Conservation (phyloP, 2,113 vertebrate species). For the Phylloscopus trochilus region DNA sequence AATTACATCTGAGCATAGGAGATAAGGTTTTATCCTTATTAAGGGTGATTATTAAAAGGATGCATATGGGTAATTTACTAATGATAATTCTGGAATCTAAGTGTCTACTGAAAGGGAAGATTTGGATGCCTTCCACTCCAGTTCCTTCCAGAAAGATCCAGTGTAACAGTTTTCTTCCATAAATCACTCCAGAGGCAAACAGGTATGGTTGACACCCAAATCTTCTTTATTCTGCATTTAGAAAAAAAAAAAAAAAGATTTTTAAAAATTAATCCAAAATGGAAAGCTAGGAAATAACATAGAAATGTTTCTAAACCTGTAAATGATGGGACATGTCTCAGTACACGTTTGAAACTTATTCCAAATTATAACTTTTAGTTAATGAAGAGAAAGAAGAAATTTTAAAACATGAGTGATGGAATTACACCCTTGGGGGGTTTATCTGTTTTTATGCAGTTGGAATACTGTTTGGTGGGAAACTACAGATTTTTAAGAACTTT, state of each 20-base stretch:
- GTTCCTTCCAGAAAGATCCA: background rate
- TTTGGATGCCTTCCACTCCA: background rate
- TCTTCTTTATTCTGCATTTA: background rate
- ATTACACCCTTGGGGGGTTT: background rate
- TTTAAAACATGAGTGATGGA: background rate
- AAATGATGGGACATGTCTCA: background rate
- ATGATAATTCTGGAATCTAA: background rate
- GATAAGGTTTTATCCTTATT: constrained; percentile 23
- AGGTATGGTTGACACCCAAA: background rate
- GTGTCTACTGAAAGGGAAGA: background rate
- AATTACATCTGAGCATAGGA: constrained; percentile 40
- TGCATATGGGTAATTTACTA: background rate
- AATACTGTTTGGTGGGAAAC: background rate
- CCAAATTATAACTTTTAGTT: background rate
- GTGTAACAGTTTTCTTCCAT: background rate
- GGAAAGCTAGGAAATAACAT: background rate
- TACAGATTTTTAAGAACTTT: background rate
- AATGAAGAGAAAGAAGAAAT: background rate
- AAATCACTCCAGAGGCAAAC: background rate
- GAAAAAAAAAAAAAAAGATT: background rate
- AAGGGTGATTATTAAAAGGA: background rate
- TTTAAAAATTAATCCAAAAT: background rate
- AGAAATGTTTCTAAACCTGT: background rate
- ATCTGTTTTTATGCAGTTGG: background rate
- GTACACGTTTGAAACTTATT: background rate